Conservation (phyloP, 2,113 vertebrate species). For the Vanacampus margaritifer region DNA sequence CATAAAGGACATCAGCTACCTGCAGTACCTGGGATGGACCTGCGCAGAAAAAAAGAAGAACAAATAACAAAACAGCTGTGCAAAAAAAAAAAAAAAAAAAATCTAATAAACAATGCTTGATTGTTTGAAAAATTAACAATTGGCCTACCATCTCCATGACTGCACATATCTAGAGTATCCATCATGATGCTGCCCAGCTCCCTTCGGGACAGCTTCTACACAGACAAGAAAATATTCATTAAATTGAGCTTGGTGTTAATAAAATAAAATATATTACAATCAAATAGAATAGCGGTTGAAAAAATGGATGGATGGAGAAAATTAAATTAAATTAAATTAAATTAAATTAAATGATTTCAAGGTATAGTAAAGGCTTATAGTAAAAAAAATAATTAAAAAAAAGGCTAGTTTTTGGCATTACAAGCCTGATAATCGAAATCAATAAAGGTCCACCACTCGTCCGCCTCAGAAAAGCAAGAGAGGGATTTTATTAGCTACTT, state of each 20-base stretch:
- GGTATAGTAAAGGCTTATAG: too few relatives aligned
- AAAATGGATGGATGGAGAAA: too few relatives aligned
- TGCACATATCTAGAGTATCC: constrained; percentile 60
- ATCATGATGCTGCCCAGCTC: constrained; percentile 63
- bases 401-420: too few relatives aligned
- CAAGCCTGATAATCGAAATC: too few relatives aligned
- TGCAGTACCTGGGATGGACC: constrained; percentile 49
- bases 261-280: neutral
- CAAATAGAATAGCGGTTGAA: too few relatives aligned
- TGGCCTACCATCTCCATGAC: constrained; percentile 49
- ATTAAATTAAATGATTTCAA: too few relatives aligned
- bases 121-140: neutral
- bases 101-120: neutral
- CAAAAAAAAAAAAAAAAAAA: neutral
- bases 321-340: too few relatives aligned
- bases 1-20: constrained; percentile 58
- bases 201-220: constrained; percentile 57
- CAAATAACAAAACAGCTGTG: neutral
- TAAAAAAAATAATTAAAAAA: too few relatives aligned
- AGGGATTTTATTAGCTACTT: too few relatives aligned
- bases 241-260: neutral
- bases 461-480: too few relatives aligned
- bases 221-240: neutral
- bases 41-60: constrained; percentile 8
- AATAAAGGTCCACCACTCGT: too few relatives aligned